These are phyloP conservation scores for Tiphia femorata DNA, from an alignment of 2,888 invertebrate genomes.

Conservation along the genomic window DNA sequence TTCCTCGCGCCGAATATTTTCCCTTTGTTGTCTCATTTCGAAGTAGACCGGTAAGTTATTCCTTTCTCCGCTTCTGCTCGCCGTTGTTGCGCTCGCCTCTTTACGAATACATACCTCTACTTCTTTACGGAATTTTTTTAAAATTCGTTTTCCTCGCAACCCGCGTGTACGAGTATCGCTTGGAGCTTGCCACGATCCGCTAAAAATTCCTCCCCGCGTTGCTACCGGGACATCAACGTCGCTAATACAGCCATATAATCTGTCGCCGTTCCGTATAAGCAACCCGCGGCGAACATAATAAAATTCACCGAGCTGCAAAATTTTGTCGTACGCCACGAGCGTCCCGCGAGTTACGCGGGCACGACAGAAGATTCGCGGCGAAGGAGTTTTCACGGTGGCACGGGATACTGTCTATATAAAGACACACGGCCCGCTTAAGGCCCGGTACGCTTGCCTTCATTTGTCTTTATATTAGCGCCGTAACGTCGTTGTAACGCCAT, in stretches of 20 bases:
- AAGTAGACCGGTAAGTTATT: no score
- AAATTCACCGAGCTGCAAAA: slow-evolving; percentile 47
- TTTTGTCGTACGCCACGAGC: slow-evolving; percentile 39
- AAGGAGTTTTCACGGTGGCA: slow-evolving; percentile 34
- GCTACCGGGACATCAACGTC: no score
- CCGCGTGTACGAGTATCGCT: no score
- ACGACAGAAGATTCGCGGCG: slow-evolving; percentile 45
- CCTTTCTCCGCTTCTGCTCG: no score
- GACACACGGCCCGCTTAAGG: slow-evolving; percentile 55
- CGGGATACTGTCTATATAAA: slow-evolving; percentile 55
- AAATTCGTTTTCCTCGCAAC: no score
- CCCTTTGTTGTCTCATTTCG: no score
- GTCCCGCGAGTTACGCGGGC: not conserved
- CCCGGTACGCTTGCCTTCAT: slow-evolving; percentile 56
- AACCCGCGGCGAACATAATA: slow-evolving; percentile 54
- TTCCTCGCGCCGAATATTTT: no score
- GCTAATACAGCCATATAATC: slow-evolving; percentile 56
- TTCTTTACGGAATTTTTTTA: no score
- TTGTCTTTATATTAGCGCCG: slow-evolving; percentile 64
- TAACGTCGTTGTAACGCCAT: not conserved
- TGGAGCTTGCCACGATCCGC: no score
- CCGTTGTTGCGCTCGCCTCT: no score
- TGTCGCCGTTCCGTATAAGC: slow-evolving; percentile 56
- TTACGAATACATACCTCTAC: no score
- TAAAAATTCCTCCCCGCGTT: no score